Evolutionary conservation across 2,113 vertebrate species (phyloP).

Genomic region (Phrynosoma blainvillii): DNA sequence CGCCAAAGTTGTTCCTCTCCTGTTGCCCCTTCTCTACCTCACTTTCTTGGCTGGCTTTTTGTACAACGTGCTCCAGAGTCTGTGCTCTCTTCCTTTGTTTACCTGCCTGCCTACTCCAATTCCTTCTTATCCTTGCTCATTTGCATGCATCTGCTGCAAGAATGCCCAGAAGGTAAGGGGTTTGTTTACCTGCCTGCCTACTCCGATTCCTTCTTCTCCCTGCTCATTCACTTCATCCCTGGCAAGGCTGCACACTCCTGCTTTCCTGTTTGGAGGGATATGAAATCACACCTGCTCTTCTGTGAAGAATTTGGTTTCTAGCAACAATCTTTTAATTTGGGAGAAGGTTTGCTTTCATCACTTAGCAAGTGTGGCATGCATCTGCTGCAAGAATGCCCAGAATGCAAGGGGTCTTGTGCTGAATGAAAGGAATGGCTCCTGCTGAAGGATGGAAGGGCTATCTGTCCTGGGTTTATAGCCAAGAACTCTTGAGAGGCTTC

Average conservation of each 20-base stretch:
- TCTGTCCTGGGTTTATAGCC: neutral
- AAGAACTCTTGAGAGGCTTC: neutral
- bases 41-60: too few relatives aligned
- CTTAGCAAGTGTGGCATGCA: neutral
- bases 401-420: neutral
- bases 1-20: too few relatives aligned
- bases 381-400: neutral
- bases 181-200: too few relatives aligned
- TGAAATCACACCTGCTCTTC: neutral
- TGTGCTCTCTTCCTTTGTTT: too few relatives aligned
- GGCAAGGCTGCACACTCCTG: neutral
- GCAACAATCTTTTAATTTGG: conserved; percentile 2
- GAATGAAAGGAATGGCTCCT: neutral
- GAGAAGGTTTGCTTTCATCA: neutral
- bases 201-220: too few relatives aligned
- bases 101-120: too few relatives aligned
- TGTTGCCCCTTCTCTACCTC: too few relatives aligned
- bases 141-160: too few relatives aligned
- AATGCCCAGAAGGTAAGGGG: too few relatives aligned
- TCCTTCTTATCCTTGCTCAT: too few relatives aligned
- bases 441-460: neutral
- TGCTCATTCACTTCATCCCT: too few relatives aligned
- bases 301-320: neutral
- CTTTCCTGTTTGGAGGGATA: neutral
- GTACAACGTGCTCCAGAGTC: too few relatives aligned